These are phyloP conservation scores for Lymantria monacha DNA, from an alignment of 2,888 invertebrate genomes.

Conservation along the genomic window DNA sequence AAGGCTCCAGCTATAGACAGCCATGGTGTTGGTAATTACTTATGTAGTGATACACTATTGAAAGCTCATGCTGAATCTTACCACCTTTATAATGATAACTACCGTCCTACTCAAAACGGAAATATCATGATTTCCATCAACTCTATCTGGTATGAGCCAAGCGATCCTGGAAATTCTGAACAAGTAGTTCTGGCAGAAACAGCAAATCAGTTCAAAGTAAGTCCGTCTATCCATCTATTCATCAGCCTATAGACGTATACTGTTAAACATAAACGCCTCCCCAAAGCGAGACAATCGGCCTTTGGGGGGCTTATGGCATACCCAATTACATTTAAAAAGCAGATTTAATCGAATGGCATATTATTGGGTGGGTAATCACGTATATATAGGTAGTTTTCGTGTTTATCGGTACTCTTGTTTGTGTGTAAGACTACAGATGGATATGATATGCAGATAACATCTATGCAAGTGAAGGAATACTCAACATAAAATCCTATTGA, in stretches of 20 bases:
- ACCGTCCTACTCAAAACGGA: slow-evolving; percentile 79
- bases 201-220: slow-evolving; percentile 77
- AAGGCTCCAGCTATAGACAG: slow-evolving; percentile 80
- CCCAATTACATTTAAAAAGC: too few relatives aligned
- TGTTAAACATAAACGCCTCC: too few relatives aligned
- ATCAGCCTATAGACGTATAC: not conserved
- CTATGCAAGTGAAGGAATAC: too few relatives aligned
- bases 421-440: too few relatives aligned
- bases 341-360: too few relatives aligned
- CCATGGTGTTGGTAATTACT: slow-evolving; percentile 83
- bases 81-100: slow-evolving; percentile 84
- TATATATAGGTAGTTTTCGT: too few relatives aligned
- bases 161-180: slow-evolving; percentile 61
- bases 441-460: too few relatives aligned
- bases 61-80: slow-evolving; percentile 86
- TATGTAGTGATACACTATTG: slow-evolving; percentile 84
- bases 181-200: slow-evolving; percentile 72
- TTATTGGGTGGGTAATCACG: too few relatives aligned
- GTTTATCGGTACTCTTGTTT: too few relatives aligned
- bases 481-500: too few relatives aligned
- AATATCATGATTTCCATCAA: slow-evolving; percentile 79
- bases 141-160: slow-evolving; percentile 79
- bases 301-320: too few relatives aligned
- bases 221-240: not conserved
- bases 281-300: too few relatives aligned